A percentile compares a stretch with the other conserved stretches of the same genome.
Evolutionary conservation across 2,797 vertebrate genomes (phyloP).

Genomic region (Salmo trutta): DNA sequence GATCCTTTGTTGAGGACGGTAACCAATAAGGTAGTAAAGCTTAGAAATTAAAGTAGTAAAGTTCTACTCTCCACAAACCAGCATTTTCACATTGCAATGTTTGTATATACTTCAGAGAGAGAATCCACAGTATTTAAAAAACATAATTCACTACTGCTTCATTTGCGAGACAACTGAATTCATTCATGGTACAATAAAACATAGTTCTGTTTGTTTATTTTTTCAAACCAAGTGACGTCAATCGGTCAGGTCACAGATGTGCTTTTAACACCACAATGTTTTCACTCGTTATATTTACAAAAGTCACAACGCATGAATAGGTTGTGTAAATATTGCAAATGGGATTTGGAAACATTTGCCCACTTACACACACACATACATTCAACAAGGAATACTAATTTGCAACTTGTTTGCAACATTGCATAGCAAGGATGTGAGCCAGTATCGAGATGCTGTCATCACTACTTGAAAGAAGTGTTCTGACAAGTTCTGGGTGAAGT

Average conservation of each 20-base stretch:
- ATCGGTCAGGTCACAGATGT: not conserved
- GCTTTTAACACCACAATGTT: not conserved
- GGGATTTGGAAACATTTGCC: slow-evolving; percentile 20
- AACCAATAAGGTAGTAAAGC: not conserved
- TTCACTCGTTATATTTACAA: not conserved
- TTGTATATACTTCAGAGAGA: slow-evolving; percentile 1
- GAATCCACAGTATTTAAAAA: slow-evolving; percentile 7
- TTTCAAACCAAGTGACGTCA: slow-evolving; percentile 11
- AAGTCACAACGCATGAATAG: not conserved
- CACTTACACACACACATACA: slow-evolving; percentile 21
- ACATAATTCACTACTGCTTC: not conserved
- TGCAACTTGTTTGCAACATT: slow-evolving; percentile 12
- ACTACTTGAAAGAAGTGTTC: slow-evolving; percentile 34
- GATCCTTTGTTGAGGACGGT: not conserved
- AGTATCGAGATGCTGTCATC: slow-evolving; percentile 1
- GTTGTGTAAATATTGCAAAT: not conserved
- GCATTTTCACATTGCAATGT: not conserved
- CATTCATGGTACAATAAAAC: not conserved
- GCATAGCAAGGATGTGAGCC: slow-evolving; percentile 44
- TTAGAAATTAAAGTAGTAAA: not conserved
- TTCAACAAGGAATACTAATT: not conserved
- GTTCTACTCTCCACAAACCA: not conserved
- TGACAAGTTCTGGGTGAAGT: slow-evolving; percentile 47
- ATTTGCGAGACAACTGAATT: not conserved
- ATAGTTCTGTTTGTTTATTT: not conserved